These are phyloP conservation scores for Drosophila sechellia DNA, from an alignment of 1,140 invertebrate genomes.

Conservation along the genomic window DNA sequence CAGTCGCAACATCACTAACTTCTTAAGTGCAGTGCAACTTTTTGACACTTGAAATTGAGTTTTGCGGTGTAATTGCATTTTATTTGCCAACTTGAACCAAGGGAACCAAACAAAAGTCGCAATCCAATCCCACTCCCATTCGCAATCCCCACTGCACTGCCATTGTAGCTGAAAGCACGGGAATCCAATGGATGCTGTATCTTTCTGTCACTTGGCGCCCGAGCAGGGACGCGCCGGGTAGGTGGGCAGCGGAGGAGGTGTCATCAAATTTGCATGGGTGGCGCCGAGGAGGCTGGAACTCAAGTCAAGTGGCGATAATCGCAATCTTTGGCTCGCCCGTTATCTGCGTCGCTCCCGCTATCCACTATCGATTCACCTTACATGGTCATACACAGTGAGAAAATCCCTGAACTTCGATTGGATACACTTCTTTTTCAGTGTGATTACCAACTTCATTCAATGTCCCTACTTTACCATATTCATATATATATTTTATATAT, in stretches of 20 bases:
- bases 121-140: slow-evolving; percentile 38
- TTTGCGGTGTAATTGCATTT: slow-evolving; percentile 82
- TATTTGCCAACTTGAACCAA: slow-evolving; percentile 58
- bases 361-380: slow-evolving; percentile 5
- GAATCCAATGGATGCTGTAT: slow-evolving; percentile 24
- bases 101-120: slow-evolving; percentile 53
- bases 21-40: slow-evolving; percentile 80
- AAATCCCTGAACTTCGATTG: not conserved
- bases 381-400: not conserved
- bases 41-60: slow-evolving; percentile 82
- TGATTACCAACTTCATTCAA: too few relatives aligned
- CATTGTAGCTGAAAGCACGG: slow-evolving; percentile 13
- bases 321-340: slow-evolving; percentile 44
- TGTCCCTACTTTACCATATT: too few relatives aligned
- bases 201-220: slow-evolving; percentile 24
- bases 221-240: not conserved
- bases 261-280: slow-evolving; percentile 72
- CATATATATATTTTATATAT: too few relatives aligned
- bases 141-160: slow-evolving; percentile 17
- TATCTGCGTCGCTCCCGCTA: slow-evolving; percentile 2
- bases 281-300: slow-evolving; percentile 29
- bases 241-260: slow-evolving; percentile 17
- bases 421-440: not conserved
- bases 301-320: slow-evolving; percentile 78
- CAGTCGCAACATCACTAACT: slow-evolving; percentile 50